Base-by-base conservation (phyloP, 2,888 invertebrate genomes). In the Orchesella flavescens region DNA sequence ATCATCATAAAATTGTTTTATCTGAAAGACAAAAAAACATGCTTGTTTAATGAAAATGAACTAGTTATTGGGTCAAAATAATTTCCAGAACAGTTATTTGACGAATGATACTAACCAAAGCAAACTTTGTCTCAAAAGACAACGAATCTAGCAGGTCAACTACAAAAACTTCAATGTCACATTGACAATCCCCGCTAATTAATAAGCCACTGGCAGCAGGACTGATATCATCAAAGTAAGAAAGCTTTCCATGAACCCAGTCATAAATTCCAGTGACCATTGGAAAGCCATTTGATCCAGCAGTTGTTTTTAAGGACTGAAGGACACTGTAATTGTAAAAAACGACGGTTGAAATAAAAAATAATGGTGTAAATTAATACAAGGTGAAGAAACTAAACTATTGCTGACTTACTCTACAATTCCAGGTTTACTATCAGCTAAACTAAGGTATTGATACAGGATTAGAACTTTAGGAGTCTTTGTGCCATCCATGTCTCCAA, bases 231-330 rank as follows among this genome's bases (percentile, higher is more conserved):
- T 59, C 44, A 1, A 9, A 1, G 13, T 15, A 19, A 3, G 5
- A 15, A 7, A 68, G 23, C 13, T 46, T 57, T 13, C 46, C 66
- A 44, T 77, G 57, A 9, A 77, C 7, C 21, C 44, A 68, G 4
- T 77, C 21, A 34, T 59, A 77, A 21, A 77, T 68, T 23, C 77
- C 77, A 23, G 77, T 68, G 17, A 77, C 46, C 57, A 77, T 44
- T n/a, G 77, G 65, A 19, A 66, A 55, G n/a, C 66, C 17, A 2
- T 2, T 17, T 3, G 53, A 17, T 1, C 17, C 53, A 53, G 23
- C 63, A 21, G 53, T 55, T 13, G 19, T 34, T 21, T 57, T 12
- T 0, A 76, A 43, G 0, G 34, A 53, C 43, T 76, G 53, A 1
- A 76, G 57, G 0, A 76, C 65, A 53, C 75, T 76, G 17, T 43